phyloP scores from a whole-genome alignment of 64 coral and sea anemone species.

The Anthopleura sola region DNA sequence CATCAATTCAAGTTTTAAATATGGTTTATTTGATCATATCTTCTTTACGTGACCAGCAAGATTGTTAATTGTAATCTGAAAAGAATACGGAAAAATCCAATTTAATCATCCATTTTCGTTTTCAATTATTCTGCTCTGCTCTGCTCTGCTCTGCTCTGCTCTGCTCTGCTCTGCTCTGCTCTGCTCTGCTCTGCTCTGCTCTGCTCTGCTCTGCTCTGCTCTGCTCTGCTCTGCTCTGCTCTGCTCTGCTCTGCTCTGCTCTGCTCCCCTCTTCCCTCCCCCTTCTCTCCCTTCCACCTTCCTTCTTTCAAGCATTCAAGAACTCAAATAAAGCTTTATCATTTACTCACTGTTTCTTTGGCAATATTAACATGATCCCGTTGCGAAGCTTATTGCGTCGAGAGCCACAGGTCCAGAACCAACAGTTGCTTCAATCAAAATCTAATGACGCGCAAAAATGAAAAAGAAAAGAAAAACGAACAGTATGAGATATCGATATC shows the following conservation, averaged over 20 bases:
- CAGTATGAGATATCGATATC: background rate
- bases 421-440: conserved; percentile 21
- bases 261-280: too few species aligned
- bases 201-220: too few species aligned
- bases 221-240: too few species aligned
- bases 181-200: too few species aligned
- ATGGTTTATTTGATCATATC: background rate
- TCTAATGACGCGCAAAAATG: conserved; percentile 11
- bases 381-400: conserved; percentile 37
- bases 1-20: background rate
- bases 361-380: background rate
- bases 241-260: too few species aligned
- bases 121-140: too few species aligned
- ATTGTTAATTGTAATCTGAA: background rate
- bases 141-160: too few species aligned
- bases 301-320: too few species aligned
- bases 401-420: conserved; percentile 17
- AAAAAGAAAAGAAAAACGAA: background rate
- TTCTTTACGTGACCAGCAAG: background rate
- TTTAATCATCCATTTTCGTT: too few species aligned
- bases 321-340: too few species aligned
- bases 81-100: background rate
- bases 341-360: background rate
- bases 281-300: too few species aligned
- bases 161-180: too few species aligned